phyloP scores from a whole-genome alignment of 37 sponge, comb jelly and placozoan species.

The Chondrosia reniformis region DNA sequence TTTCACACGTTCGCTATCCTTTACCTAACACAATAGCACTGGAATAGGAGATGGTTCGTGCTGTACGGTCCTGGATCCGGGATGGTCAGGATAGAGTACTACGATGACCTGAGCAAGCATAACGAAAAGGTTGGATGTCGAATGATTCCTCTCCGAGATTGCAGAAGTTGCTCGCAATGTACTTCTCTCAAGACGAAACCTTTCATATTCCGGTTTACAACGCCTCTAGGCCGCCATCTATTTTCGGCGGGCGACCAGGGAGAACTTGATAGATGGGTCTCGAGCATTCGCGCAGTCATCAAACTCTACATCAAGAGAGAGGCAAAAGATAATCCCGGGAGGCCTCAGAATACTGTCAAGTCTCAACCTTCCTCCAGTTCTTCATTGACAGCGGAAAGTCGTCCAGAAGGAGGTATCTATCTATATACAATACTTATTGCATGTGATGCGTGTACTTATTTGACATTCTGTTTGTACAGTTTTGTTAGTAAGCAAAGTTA shows the following conservation, averaged over 20 bases:
- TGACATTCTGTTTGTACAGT: neutral
- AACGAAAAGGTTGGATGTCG: conserved; percentile 20
- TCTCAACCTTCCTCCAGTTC: neutral
- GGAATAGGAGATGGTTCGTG: conserved; percentile 66
- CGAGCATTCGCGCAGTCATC: conserved; percentile 37
- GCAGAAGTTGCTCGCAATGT: conserved; percentile 28
- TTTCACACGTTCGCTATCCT: neutral
- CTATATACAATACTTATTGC: neutral
- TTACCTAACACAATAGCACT: conserved; percentile 55
- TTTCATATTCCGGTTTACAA: conserved; percentile 61
- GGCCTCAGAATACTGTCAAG: neutral
- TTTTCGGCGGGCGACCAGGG: conserved; percentile 50
- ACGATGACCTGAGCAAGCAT: conserved; percentile 38
- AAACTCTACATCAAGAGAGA: conserved; percentile 26
- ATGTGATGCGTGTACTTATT: neutral
- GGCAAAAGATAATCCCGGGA: neutral
- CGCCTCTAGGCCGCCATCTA: conserved; percentile 56
- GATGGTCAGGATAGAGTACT: conserved; percentile 65
- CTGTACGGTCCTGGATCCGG: conserved; percentile 50
- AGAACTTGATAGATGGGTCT: conserved; percentile 61
- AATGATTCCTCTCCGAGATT: conserved; percentile 58
- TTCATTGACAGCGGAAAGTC: neutral
- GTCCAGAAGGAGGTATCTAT: neutral
- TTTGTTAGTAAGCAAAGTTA: neutral
- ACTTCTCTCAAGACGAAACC: conserved; percentile 44